Evolutionary conservation across 2,113 vertebrate genomes (phyloP).

Genomic region (Myiozetetes cayanensis): DNA sequence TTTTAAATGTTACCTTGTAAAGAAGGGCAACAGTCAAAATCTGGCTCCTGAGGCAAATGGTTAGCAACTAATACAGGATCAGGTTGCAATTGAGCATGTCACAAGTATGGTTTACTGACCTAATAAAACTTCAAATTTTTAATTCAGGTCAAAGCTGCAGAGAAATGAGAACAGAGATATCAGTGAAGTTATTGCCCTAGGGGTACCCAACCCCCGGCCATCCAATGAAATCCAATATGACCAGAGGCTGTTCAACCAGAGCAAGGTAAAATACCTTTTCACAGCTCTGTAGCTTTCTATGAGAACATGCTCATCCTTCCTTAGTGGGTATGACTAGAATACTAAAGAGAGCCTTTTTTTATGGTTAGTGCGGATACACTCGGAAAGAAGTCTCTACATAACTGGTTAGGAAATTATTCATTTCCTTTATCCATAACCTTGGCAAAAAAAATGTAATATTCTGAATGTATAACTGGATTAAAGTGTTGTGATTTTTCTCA

Average conservation of each 20-base stretch:
- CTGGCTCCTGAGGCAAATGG: neutral
- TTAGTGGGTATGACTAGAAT: neutral
- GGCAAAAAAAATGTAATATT: neutral
- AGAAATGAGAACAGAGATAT: slow-evolving; percentile 96
- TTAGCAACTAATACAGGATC: neutral
- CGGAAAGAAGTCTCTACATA: neutral
- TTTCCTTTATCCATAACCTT: neutral
- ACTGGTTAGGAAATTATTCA: neutral
- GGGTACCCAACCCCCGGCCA: slow-evolving; percentile 88
- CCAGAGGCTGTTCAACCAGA: slow-evolving; percentile 95
- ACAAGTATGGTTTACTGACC: neutral
- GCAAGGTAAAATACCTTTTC: slow-evolving; percentile 79
- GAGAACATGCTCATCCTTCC: neutral
- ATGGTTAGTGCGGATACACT: neutral
- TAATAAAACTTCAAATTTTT: neutral
- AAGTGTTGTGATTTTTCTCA: neutral
- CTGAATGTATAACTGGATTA: neutral
- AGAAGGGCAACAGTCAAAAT: neutral
- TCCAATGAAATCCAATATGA: slow-evolving; percentile 92
- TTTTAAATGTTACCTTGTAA: neutral
- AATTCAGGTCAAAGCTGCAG: slow-evolving; percentile 91
- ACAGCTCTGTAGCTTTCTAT: neutral
- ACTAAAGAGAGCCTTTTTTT: neutral
- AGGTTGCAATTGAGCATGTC: neutral
- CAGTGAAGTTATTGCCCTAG: slow-evolving; percentile 94